phyloP scores from a whole-genome alignment of 2,888 invertebrate genomes.

The Gibbula magus region DNA sequence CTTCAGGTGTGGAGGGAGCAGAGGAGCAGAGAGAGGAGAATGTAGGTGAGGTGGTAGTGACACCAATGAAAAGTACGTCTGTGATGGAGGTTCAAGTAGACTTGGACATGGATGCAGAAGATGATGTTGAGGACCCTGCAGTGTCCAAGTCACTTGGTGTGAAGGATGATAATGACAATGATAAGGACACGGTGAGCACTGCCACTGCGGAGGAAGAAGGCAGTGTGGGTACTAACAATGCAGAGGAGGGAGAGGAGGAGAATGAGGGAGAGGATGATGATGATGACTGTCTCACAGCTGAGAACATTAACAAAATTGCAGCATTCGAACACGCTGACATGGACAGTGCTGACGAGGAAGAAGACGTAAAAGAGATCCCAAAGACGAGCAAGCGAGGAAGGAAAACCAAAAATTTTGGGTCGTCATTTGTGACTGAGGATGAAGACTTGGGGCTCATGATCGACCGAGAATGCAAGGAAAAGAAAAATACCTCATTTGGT shows the following conservation, averaged over 20 bases:
- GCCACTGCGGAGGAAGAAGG: constrained; percentile 8
- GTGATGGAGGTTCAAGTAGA: neutral
- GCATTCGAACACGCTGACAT: neutral
- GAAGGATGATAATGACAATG: neutral
- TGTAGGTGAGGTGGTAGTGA: neutral
- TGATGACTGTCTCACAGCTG: neutral
- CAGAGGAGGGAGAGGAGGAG: neutral
- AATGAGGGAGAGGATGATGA: neutral
- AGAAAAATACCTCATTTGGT: neutral
- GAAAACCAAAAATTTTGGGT: neutral
- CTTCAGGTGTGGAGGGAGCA: neutral
- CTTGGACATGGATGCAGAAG: neutral
- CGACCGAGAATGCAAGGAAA: neutral
- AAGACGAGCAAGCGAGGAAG: neutral
- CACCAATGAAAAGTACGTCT: neutral
- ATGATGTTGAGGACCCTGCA: neutral
- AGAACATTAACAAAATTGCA: neutral
- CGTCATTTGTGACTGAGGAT: neutral
- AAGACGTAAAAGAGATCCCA: neutral
- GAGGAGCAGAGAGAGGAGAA: neutral
- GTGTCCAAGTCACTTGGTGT: neutral
- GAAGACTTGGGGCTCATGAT: neutral
- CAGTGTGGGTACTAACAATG: neutral
- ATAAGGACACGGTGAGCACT: constrained; percentile 2
- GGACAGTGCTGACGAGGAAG: neutral